phyloP scores from a whole-genome alignment of 2,797 vertebrate genomes.

The Helostoma temminkii region DNA sequence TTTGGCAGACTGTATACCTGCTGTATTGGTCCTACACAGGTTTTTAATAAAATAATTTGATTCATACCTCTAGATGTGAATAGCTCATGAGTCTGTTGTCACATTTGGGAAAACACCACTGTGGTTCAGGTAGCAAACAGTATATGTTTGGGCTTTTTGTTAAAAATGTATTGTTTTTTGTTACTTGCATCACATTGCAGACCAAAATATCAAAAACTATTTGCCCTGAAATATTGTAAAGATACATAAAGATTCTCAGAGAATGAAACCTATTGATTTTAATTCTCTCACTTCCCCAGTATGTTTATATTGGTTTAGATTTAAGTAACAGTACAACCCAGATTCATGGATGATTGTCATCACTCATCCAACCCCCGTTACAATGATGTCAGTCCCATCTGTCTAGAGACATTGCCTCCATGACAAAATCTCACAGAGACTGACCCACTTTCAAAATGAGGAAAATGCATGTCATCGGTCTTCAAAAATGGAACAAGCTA shows the following conservation, averaged over 20 bases:
- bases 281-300: neutral
- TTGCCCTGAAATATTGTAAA: too few relatives aligned
- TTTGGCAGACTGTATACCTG: constrained; percentile 45
- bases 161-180: too few relatives aligned
- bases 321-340: neutral
- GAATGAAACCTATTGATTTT: neutral
- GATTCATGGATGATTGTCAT: constrained; percentile 10
- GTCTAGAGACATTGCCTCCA: constrained; percentile 49
- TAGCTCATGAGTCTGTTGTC: constrained; percentile 10
- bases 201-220: too few relatives aligned
- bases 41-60: constrained; percentile 71
- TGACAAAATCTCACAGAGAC: constrained; percentile 58
- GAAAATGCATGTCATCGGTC: constrained; percentile 26
- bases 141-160: too few relatives aligned
- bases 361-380: constrained; percentile 28
- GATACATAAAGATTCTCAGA: neutral
- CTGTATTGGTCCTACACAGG: constrained; percentile 42
- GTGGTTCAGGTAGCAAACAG: neutral
- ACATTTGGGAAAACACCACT: neutral
- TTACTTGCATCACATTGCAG: too few relatives aligned
- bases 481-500: constrained; percentile 25
- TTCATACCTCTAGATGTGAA: constrained; percentile 39
- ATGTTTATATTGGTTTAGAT: neutral
- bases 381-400: constrained; percentile 59
- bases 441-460: constrained; percentile 74